Percentiles rank a stretch among this genome's conserved stretches.
Conservation (phyloP, 2,888 invertebrate genomes). For the Cerastis rubricosa region DNA sequence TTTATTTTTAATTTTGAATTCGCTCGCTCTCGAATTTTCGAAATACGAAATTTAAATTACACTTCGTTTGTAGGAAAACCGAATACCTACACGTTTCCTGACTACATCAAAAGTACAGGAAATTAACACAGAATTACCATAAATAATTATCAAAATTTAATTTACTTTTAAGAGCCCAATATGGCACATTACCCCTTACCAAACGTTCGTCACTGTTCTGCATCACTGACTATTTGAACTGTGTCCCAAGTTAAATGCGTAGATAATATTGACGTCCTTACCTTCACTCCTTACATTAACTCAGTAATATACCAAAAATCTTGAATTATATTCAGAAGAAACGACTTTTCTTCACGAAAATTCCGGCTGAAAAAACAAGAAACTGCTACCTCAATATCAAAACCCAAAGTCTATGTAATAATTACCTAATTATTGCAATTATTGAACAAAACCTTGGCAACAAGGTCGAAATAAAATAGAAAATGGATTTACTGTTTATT, state of each 20-base stretch:
- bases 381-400: not conserved
- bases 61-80: not conserved
- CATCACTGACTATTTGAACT: conserved; percentile 43
- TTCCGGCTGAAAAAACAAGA: not conserved
- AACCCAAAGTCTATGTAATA: not conserved
- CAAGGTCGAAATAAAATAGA: not conserved
- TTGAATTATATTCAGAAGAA: not conserved
- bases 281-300: not conserved
- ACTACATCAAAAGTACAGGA: conserved; percentile 3
- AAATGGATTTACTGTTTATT: not conserved
- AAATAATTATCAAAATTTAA: conserved; percentile 20
- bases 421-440: not conserved
- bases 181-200: conserved; percentile 37
- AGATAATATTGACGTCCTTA: conserved; percentile 10
- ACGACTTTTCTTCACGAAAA: not conserved
- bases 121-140: not conserved
- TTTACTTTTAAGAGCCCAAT: conserved; percentile 29
- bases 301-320: not conserved
- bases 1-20: not conserved
- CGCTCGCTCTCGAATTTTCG: not conserved
- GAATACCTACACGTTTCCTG: not conserved
- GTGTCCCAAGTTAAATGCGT: conserved; percentile 46
- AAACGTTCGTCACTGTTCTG: conserved; percentile 40
- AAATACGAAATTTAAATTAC: not conserved
- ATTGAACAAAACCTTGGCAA: not conserved